Conservation (phyloP, 1,140 invertebrate genomes). For the Gonatopus flavifemur region DNA sequence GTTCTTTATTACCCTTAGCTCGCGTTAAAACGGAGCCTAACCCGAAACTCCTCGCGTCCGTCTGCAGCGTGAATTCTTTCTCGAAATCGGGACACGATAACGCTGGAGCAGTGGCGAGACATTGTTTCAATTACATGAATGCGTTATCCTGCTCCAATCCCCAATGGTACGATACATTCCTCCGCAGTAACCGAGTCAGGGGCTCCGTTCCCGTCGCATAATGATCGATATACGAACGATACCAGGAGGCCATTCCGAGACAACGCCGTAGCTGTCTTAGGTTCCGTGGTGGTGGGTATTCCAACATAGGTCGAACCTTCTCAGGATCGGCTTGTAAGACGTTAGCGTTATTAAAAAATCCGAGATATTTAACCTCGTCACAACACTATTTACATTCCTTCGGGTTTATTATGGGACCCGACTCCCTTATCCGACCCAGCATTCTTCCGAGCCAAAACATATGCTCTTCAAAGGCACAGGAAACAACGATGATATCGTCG, state of each 20-base stretch:
- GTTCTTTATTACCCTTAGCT: not conserved
- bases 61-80: not conserved
- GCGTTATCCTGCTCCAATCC: not conserved
- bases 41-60: conserved; percentile 3
- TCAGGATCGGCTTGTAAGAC: conserved; percentile 7
- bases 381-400: conserved; percentile 10
- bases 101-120: not conserved
- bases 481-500: conserved; percentile 34
- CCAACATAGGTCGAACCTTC: not conserved
- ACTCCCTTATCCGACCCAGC: not conserved
- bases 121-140: not conserved
- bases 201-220: conserved; percentile 38
- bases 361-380: not conserved
- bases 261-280: conserved; percentile 19
- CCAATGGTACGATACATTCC: not conserved
- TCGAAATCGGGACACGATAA: not conserved
- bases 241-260: conserved; percentile 39
- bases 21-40: not conserved
- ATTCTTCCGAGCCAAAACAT: conserved; percentile 1
- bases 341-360: conserved; percentile 3
- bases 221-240: conserved; percentile 41
- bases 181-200: conserved; percentile 2
- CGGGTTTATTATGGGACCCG: not conserved
- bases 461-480: conserved; percentile 28
- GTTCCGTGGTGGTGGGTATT: conserved; percentile 23